Base-by-base conservation (phyloP, 2,797 vertebrate species). In the Psittacula derbiana region DNA sequence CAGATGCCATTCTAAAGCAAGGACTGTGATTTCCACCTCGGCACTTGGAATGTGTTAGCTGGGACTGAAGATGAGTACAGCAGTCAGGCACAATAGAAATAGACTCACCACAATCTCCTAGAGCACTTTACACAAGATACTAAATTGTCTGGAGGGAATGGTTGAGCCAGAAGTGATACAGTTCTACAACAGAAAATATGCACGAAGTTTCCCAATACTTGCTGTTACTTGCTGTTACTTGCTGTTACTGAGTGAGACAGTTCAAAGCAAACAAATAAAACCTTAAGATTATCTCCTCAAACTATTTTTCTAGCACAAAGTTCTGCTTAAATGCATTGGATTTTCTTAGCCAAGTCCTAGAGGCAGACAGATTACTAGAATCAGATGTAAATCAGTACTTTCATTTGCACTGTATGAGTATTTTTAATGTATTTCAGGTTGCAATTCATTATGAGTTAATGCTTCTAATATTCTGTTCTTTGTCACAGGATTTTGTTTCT, bases 401-500 rank as follows among this genome's bases (percentile, higher is more conserved):
- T 36, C 4, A 43, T 83, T 66, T 95, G 25, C 6, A 40, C 30
- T 44, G 11, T 43, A 16, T 71, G 8, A 85, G 19, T 15, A 85
- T 28, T 50, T 72, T 28, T 16, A 2, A 16, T 55, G 7, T 61
- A 43, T 75, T 88, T 74, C 55, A 38, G 11, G 16, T 23, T 91
- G 44, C 69, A 72, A 1, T 73, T 70, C 12, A 1, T 52, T 80
- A 24, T 3, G 12, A 74, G 8, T 76, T 92, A 78, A 91, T 30
- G n/a, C 31, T 62, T 47, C 6, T 43, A 23, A 88, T 81, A 27
- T 92, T 95, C 55, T 90, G 50, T 80, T 92, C 60, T 91, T 87
- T 84, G n/a, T 75, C 70, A 70, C 95, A 99, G 99, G 99, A 99
- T 55, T 97, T 98, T 92, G 97, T 97, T 67, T 99, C 98, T 47